Base-by-base conservation (phyloP, 2,888 invertebrate species). In the Apocheima hispidaria region DNA sequence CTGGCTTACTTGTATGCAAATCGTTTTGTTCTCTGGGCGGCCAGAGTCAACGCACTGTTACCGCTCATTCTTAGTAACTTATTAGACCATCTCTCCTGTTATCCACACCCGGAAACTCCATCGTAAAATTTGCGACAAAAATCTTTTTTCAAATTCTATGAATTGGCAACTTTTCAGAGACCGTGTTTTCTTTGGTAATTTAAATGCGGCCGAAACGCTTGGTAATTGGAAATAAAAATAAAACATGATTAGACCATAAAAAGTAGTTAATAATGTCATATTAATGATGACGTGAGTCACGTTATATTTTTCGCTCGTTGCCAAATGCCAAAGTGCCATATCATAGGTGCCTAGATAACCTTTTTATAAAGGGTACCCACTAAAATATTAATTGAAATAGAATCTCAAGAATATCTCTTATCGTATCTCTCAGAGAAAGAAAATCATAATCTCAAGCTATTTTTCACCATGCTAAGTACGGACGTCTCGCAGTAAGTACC, bases 1-100 rank as follows among this genome's bases (percentile, higher is more conserved):
- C 78, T 85, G 85, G 85, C 80, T 44, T 23, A 43, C 43, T 79
- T 86, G 81, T 91, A 90, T 90, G 90, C 85, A 85, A 90, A 90
- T 90, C 74, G 79, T 78, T 79, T 84, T 88, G 78, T 87, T 88
- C 87, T 83, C 81, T 77, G 75, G 78, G 73, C 77, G 70, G 74
- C 73, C 73, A 74, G 81, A 83, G 90, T 90, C 92, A 90, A 86
- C 73, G 91, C 80, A 66, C 70, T 81, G 81, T 71, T 81, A 81
- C 71, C 73, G 69, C 76, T 80, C 79, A 78, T 84, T 86, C 75
- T 66, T 74, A 78, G 74, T 81, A 51, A 88, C 87, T 88, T 90
- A 90, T 90, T 85, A 84, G 86, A 84, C 83, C 86, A 83, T 71
- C 68, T 72, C 63, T 66, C 64, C 59, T 52, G 48, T 52, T 60